phyloP scores from a whole-genome alignment of 2,797 vertebrate genomes.

The Malurus leucopterus region DNA sequence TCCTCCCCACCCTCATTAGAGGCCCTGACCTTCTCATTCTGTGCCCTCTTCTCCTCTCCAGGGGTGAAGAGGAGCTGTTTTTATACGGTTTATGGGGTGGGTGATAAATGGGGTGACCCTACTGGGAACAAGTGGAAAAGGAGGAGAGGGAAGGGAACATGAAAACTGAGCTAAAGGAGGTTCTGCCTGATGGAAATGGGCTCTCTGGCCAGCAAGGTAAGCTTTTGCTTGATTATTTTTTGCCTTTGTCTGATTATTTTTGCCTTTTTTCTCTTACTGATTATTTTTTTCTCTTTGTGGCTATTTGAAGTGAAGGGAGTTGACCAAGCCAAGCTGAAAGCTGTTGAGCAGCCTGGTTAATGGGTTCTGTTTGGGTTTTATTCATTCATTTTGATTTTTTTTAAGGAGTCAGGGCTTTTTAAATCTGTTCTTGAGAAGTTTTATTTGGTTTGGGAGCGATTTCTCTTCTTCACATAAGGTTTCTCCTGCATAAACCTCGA shows the following conservation, averaged over 20 bases:
- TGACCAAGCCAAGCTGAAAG: not conserved
- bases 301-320: not conserved
- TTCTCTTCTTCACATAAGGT: rapidly evolving
- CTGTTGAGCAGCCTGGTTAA: not conserved
- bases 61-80: not conserved
- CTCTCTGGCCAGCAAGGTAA: not conserved
- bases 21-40: rapidly evolving
- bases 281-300: not conserved
- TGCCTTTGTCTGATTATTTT: not conserved
- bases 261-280: not conserved
- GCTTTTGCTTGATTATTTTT: not conserved
- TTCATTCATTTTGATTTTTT: rapidly evolving
- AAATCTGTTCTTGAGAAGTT: not conserved
- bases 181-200: not conserved
- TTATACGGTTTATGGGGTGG: not conserved
- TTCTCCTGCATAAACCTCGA: not conserved
- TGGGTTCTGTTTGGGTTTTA: not conserved
- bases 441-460: not conserved
- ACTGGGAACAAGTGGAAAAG: not conserved
- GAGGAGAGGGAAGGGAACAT: not conserved
- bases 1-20: not conserved
- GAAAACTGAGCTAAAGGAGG: not conserved
- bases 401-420: rapidly evolving
- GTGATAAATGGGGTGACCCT: not conserved
- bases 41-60: not conserved